Evolutionary conservation across 92 coral and sea anemone genomes (phyloP).

Genomic region (Epizoanthus scotinus): DNA sequence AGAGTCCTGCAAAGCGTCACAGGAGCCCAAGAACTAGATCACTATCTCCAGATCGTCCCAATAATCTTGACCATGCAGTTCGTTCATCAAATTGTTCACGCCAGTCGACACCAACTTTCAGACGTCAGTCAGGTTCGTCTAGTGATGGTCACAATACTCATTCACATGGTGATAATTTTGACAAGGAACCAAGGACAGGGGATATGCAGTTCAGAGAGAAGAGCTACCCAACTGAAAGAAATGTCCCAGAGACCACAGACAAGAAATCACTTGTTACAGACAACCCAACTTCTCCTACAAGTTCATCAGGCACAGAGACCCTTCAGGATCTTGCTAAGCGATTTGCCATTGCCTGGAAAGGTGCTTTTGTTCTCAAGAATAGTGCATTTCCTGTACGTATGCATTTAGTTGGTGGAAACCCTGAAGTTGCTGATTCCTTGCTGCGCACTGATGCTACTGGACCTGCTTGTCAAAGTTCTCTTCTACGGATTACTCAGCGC

Average conservation of each 20-base stretch:
- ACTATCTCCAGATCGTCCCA: conserved; percentile 77
- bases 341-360: conserved; percentile 99
- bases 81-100: conserved; percentile 63
- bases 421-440: conserved; percentile 96
- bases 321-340: conserved; percentile 98
- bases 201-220: conserved; percentile 65
- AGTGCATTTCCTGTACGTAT: conserved; percentile 99
- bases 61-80: conserved; percentile 43
- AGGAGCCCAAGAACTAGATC: conserved; percentile 86
- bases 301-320: conserved; percentile 80
- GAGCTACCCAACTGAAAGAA: conserved; percentile 59
- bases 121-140: conserved; percentile 77
- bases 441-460: conserved; percentile 87
- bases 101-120: conserved; percentile 71
- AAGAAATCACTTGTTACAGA: conserved; percentile 65
- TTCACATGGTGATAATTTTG: conserved; percentile 61
- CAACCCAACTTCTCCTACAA: conserved; percentile 58
- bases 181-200: conserved; percentile 57
- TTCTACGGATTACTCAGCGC: conserved; percentile 95
- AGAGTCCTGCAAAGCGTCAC: conserved; percentile 70
- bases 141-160: conserved; percentile 71
- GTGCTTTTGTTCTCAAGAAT: conserved; percentile 94
- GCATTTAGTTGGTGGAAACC: conserved; percentile 99
- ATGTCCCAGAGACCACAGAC: conserved; percentile 53
- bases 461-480: conserved; percentile 70